phyloP scores from a whole-genome alignment of 2,888 invertebrate species.

The Pristionchus maxplancki region DNA sequence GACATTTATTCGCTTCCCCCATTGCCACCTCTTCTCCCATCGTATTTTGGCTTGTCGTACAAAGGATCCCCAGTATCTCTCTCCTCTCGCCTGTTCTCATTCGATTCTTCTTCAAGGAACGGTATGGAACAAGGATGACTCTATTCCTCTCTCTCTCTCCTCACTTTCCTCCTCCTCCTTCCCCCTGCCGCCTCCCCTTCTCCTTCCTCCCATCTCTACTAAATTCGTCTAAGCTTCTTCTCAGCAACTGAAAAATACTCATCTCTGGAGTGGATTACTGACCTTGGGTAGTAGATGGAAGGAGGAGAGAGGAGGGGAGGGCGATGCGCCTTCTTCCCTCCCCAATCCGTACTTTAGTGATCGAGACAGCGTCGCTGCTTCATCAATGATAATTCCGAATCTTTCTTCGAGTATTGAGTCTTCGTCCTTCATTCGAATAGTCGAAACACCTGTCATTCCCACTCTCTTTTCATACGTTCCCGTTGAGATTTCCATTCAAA shows the following conservation, averaged over 20 bases:
- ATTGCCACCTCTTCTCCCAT: not conserved
- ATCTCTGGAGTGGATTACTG: constrained; percentile 47
- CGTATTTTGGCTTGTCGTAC: not conserved
- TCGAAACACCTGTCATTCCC: constrained; percentile 6
- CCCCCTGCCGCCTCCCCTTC: not conserved
- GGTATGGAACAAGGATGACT: constrained; percentile 21
- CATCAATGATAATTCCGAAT: constrained; percentile 1
- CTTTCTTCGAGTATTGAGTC: constrained; percentile 13
- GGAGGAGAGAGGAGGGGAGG: not conserved
- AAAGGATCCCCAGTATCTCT: not conserved
- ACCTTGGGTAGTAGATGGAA: constrained; percentile 33
- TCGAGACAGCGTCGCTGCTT: not conserved
- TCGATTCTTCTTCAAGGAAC: constrained; percentile 20
- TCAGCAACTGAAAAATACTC: constrained; percentile 37
- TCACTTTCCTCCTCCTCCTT: not conserved
- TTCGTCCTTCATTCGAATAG: not conserved
- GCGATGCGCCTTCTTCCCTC: not conserved
- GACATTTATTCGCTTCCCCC: not conserved
- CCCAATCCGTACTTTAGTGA: constrained; percentile 41
- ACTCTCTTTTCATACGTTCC: not conserved
- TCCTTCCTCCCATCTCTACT: constrained; percentile 30
- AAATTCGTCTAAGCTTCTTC: constrained; percentile 45
- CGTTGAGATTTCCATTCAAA: not conserved
- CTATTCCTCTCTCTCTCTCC: constrained; percentile 22
- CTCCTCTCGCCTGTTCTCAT: constrained; percentile 31